phyloP scores from a whole-genome alignment of 2,888 invertebrate species.

The Papilio gigon region DNA sequence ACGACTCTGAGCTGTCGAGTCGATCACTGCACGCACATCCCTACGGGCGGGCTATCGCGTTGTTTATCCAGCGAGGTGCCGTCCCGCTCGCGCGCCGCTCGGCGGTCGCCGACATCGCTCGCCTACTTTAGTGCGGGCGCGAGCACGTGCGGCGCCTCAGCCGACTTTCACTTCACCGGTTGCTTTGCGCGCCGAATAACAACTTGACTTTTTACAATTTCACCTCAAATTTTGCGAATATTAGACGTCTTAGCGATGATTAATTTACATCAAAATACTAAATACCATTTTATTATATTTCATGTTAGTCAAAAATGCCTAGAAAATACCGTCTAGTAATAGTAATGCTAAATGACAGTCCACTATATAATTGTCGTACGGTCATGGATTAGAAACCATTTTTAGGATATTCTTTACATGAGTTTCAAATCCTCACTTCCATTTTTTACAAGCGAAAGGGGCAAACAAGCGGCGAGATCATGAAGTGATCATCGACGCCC shows the following conservation, averaged over 20 bases:
- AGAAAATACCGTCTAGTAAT: too few species aligned
- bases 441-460: too few species aligned
- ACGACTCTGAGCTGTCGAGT: background rate
- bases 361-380: too few species aligned
- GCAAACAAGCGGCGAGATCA: too few species aligned
- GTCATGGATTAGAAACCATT: too few species aligned
- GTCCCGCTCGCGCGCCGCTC: slow-evolving; percentile 21
- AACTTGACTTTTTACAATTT: slow-evolving; percentile 45
- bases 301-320: too few species aligned
- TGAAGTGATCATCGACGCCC: too few species aligned
- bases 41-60: slow-evolving; percentile 50
- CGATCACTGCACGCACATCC: slow-evolving; percentile 51
- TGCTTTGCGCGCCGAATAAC: slow-evolving; percentile 46
- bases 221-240: slow-evolving; percentile 25
- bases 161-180: slow-evolving; percentile 68
- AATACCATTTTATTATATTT: too few species aligned
- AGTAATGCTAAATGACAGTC: too few species aligned
- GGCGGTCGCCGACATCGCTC: slow-evolving; percentile 41
- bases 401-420: too few species aligned
- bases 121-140: slow-evolving; percentile 56
- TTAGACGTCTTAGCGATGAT: background rate
- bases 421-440: too few species aligned
- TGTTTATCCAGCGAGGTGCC: slow-evolving; percentile 33
- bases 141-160: slow-evolving; percentile 47
- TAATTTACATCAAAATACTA: background rate